A percentile compares a stretch with the other conserved stretches of the same genome.
Conservation (phyloP, 2,797 vertebrate genomes). For the Paramormyrops hopkinsi region DNA sequence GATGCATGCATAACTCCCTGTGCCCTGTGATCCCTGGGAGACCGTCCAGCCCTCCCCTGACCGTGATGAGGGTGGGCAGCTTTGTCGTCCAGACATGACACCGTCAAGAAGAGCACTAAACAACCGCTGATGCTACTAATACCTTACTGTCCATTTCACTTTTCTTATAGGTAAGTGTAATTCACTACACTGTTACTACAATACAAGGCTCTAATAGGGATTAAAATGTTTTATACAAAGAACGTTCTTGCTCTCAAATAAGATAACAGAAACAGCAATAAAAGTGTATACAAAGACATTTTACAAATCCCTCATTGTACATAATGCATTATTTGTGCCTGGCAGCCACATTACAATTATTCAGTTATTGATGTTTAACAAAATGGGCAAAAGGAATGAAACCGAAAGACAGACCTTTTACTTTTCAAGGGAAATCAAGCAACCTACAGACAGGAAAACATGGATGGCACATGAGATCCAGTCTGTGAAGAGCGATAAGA, state of each 20-base stretch:
- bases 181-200: not conserved
- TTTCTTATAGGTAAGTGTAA: not conserved
- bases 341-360: not conserved
- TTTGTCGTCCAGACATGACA: not conserved
- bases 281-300: not conserved
- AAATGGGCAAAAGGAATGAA: not conserved
- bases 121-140: not conserved
- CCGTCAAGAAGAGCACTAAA: not conserved
- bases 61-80: not conserved
- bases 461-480: not conserved
- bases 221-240: not conserved
- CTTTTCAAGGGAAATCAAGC: not conserved
- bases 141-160: not conserved
- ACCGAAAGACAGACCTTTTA: not conserved
- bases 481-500: not conserved
- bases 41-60: not conserved
- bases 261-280: not conserved
- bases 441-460: not conserved
- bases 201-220: not conserved
- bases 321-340: not conserved
- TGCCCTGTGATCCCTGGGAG: not conserved
- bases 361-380: not conserved
- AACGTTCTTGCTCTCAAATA: not conserved
- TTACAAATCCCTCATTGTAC: not conserved
- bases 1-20: not conserved